A percentile compares a stretch with the other conserved stretches of the same genome.
These are phyloP conservation scores for Acyrthosiphon pisum DNA, from an alignment of 1,140 invertebrate genomes.

Conservation along the genomic window DNA sequence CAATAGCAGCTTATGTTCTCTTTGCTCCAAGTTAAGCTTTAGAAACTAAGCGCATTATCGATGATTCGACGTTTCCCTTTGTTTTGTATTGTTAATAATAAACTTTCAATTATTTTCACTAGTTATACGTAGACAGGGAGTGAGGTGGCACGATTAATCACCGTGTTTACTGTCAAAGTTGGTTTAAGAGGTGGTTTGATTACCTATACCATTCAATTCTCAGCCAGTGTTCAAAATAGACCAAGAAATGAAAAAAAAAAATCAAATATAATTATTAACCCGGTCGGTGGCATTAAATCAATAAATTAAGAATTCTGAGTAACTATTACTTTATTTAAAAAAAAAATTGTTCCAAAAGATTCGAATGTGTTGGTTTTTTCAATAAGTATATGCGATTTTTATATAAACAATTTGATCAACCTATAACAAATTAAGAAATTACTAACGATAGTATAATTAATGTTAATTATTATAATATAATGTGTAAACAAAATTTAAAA, in stretches of 20 bases:
- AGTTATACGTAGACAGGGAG: not conserved
- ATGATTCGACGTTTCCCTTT: not conserved
- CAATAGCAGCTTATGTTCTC: not conserved
- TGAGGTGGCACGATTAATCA: not conserved
- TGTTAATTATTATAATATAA: too few relatives aligned
- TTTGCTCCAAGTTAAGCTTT: not conserved
- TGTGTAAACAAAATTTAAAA: too few relatives aligned
- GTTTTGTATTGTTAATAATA: not conserved
- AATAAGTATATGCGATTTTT: not conserved
- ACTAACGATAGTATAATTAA: too few relatives aligned
- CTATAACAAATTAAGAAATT: too few relatives aligned
- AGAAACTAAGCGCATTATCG: not conserved
- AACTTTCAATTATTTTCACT: constrained; percentile 1
- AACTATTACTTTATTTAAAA: not conserved
- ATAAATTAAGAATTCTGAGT: not conserved
- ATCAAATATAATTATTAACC: not conserved
- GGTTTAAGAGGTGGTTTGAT: not conserved
- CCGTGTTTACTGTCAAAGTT: not conserved
- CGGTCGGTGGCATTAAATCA: not conserved
- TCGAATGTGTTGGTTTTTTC: not conserved
- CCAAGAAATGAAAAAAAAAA: not conserved
- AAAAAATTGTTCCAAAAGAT: not conserved
- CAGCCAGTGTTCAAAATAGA: not conserved
- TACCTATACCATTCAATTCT: not conserved
- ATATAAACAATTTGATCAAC: too few relatives aligned